phyloP scores from a whole-genome alignment of 2,113 vertebrate genomes.

The Neotragus pygmaeus region DNA sequence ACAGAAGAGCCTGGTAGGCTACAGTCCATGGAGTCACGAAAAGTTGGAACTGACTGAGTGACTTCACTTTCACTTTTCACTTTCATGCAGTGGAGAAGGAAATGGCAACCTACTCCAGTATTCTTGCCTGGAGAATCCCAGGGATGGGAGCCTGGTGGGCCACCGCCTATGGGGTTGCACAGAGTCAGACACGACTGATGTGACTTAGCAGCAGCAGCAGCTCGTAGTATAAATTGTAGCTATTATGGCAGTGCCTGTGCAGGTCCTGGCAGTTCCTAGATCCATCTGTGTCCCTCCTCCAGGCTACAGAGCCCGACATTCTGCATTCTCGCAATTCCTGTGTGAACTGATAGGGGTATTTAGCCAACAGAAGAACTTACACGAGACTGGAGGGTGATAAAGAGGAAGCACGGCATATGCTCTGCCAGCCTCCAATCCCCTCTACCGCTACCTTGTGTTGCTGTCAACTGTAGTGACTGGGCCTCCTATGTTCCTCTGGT shows the following conservation, averaged over 20 bases:
- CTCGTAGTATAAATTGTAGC: background rate
- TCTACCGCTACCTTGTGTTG: background rate
- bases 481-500: background rate
- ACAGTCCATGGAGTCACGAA: too few relatives aligned
- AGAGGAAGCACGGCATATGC: background rate
- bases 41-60: fast-evolving
- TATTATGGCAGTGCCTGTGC: background rate
- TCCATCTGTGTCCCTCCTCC: background rate
- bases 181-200: fast-evolving
- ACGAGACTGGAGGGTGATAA: background rate
- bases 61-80: too few relatives aligned
- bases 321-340: background rate
- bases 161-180: too few relatives aligned
- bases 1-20: too few relatives aligned
- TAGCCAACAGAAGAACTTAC: background rate
- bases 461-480: background rate
- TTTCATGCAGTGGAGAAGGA: too few relatives aligned
- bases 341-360: background rate
- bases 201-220: too few relatives aligned
- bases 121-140: too few relatives aligned
- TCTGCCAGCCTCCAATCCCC: background rate
- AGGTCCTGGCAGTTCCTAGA: background rate
- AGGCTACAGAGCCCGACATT: background rate
- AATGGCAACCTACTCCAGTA: too few relatives aligned
- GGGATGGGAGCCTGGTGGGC: too few relatives aligned